Evolutionary conservation across 2,113 vertebrate genomes (phyloP), one percentile per base, ranked within the genome.

Genomic region (Fukomys damarensis): DNA sequence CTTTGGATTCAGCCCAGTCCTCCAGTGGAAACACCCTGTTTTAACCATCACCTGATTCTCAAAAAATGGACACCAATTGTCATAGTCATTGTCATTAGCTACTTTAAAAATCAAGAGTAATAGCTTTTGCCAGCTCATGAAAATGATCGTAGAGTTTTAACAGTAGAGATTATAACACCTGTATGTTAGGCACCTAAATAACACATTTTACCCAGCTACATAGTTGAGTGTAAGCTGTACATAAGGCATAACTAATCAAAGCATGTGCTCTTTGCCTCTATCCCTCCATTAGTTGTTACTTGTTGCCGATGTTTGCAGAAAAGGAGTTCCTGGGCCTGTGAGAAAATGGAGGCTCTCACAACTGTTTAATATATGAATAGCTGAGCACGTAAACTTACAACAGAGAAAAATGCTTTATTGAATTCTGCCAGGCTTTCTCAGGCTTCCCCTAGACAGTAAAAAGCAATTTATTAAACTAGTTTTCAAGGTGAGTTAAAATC

Each of bases 401-500:
- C 74, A 35, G 32, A 88, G n/a, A 92, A 76, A 43, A 43, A 6
- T 83, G 91, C 85, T 86, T 92, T 84, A 92, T 86, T 96, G 88
- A 66, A 61, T 83, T 96, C 86, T 17, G 8, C 76, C 3, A 43
- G 24, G 22, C 88, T 87, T 91, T 93, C 49, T 16, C 28, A 93
- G 43, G 52, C 17, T 7, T 86, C 91, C 70, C 41, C 68, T 94
- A 54, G 85, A 72, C 26, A 86, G 86, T 93, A 91, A 96, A 91
- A 94, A 96, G 17, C 38, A 94, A 94, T 93, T 96, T 95, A 89
- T 91, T 54, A 94, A 94, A 91, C 32, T 3, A 72, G 28, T 91
- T 91, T 90, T 86, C 41, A 91, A 96, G 24, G 86, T 66, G 19
- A 95, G 93, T 97, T 96, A 49, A 95, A 89, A 84, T 88, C 63